These are phyloP conservation scores for Pseudomyrmex concolor DNA, from an alignment of 1,140 invertebrate species.

Conservation along the genomic window DNA sequence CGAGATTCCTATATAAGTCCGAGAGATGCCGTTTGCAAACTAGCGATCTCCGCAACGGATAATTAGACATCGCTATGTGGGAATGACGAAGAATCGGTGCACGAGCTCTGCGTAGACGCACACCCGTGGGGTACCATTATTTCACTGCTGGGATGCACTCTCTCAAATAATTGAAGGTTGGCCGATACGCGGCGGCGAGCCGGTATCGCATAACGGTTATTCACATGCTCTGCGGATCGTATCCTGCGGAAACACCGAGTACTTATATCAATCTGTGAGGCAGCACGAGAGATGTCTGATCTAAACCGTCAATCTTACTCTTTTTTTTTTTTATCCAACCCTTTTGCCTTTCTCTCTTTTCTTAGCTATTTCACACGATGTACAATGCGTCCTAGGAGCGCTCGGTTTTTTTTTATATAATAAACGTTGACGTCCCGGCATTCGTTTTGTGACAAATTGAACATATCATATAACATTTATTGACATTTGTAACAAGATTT, in stretches of 20 bases:
- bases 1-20: slow-evolving; percentile 5
- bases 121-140: slow-evolving; percentile 69
- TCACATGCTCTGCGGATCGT: slow-evolving; percentile 67
- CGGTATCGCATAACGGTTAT: slow-evolving; percentile 71
- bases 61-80: slow-evolving; percentile 73
- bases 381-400: slow-evolving; percentile 6
- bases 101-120: slow-evolving; percentile 56
- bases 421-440: neutral
- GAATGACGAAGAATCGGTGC: slow-evolving; percentile 67
- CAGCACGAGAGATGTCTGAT: slow-evolving; percentile 60
- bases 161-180: slow-evolving; percentile 70
- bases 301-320: slow-evolving; percentile 59
- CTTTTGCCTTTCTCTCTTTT: slow-evolving; percentile 6
- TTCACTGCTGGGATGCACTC: slow-evolving; percentile 51
- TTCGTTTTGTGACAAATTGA: neutral
- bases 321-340: slow-evolving; percentile 5
- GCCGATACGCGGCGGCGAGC: slow-evolving; percentile 57
- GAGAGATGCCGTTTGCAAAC: slow-evolving; percentile 44
- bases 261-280: slow-evolving; percentile 72
- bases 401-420: neutral
- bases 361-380: slow-evolving; percentile 5
- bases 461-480: neutral
- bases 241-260: slow-evolving; percentile 78
- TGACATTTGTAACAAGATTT: too few relatives aligned
- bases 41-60: slow-evolving; percentile 49